These are phyloP conservation scores for Thryonomys swinderianus DNA, from an alignment of 2,113 vertebrate genomes.

Conservation along the genomic window DNA sequence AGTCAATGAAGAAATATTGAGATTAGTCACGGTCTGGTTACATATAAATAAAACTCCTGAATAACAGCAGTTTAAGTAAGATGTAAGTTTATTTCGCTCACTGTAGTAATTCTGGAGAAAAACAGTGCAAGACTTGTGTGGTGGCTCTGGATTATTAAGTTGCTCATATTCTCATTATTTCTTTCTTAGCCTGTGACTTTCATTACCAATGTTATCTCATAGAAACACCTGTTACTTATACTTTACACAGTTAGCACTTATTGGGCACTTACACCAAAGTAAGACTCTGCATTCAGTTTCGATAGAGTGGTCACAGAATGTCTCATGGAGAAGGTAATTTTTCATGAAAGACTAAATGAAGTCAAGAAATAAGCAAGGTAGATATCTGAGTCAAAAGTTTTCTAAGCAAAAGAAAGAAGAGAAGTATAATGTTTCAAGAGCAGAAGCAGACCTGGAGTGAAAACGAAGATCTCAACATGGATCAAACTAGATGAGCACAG, in stretches of 20 bases:
- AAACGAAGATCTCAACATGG: background rate
- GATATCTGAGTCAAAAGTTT: background rate
- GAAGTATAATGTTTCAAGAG: background rate
- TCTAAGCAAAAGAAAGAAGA: background rate
- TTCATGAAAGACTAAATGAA: background rate
- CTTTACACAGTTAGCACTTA: background rate
- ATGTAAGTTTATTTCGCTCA: background rate
- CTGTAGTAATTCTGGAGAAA: background rate
- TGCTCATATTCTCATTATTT: background rate
- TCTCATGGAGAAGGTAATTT: background rate
- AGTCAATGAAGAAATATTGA: background rate
- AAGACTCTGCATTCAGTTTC: background rate
- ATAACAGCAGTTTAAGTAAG: background rate
- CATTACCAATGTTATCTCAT: background rate
- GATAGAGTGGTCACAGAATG: background rate
- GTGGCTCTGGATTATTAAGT: background rate
- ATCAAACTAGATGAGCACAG: background rate
- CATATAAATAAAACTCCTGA: background rate
- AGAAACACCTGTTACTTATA: background rate
- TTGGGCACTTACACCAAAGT: background rate
- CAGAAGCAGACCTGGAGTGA: background rate
- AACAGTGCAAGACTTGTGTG: background rate
- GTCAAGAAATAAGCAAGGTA: background rate
- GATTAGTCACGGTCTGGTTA: background rate
- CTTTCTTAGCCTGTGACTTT: constrained; percentile 2